Evolutionary conservation across 2,797 vertebrate genomes (phyloP).

Genomic region (Sebastolobus alascanus): DNA sequence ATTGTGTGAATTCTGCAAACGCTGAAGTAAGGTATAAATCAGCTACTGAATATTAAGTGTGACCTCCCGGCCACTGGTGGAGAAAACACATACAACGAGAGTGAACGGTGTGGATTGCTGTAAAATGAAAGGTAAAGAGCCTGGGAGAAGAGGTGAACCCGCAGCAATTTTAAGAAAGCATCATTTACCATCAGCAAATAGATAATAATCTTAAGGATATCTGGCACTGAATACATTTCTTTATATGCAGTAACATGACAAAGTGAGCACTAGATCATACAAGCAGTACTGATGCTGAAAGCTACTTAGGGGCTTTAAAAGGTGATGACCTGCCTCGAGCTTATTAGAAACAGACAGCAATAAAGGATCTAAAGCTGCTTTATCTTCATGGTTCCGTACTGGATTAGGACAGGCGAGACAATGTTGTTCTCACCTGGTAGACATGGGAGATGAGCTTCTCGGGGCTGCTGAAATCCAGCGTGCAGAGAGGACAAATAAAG

Average conservation of each 20-base stretch:
- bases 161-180: neutral
- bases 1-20: neutral
- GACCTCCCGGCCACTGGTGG: neutral
- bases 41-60: neutral
- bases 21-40: constrained; percentile 7
- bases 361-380: constrained; percentile 21
- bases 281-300: constrained; percentile 12
- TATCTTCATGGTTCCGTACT: constrained; percentile 12
- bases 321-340: constrained; percentile 27
- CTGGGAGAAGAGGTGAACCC: neutral
- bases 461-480: constrained; percentile 92
- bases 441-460: constrained; percentile 96
- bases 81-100: neutral
- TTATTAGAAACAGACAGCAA: constrained; percentile 22
- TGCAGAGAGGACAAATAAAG: constrained; percentile 94
- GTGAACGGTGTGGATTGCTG: neutral
- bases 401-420: neutral
- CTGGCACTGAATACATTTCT: neutral
- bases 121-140: neutral
- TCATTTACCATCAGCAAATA: neutral
- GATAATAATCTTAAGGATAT: neutral
- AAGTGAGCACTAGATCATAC: constrained; percentile 5
- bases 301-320: constrained; percentile 45
- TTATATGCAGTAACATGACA: constrained; percentile 1
- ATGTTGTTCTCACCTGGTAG: constrained; percentile 90